phyloP scores from a whole-genome alignment of 53 echinoderm and acorn worm genomes.

The Apostichopus leukothele region DNA sequence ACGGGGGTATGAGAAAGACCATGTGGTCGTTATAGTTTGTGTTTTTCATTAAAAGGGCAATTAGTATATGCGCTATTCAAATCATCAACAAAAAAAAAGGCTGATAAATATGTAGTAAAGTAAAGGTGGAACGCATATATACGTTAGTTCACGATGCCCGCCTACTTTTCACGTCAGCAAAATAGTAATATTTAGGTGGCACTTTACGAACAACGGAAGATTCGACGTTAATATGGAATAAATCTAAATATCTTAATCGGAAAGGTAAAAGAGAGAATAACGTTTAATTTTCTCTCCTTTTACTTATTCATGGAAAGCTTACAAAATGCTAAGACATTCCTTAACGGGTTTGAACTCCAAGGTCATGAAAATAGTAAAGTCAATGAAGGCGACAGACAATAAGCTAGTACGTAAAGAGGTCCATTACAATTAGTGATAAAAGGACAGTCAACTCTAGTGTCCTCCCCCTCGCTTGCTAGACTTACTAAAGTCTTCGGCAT shows the following conservation, averaged over 20 bases:
- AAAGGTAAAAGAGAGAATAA: neutral
- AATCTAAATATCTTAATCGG: slow-evolving; percentile 2
- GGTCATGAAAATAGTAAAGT: neutral
- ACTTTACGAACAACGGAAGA: neutral
- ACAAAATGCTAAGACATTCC: no score
- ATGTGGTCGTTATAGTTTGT: neutral
- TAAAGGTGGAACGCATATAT: neutral
- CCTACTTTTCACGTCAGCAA: slow-evolving; percentile 2
- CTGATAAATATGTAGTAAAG: neutral
- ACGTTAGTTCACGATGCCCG: neutral
- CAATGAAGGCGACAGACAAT: neutral
- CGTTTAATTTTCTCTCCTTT: neutral
- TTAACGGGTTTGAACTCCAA: neutral
- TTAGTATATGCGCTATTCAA: neutral
- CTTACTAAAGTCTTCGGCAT: neutral
- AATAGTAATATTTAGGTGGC: neutral
- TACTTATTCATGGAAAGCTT: neutral
- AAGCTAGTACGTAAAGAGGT: neutral
- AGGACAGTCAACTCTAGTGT: neutral
- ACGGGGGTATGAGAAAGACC: slow-evolving; percentile 1
- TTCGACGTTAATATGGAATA: neutral
- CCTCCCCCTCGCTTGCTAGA: neutral
- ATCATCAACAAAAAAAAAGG: neutral
- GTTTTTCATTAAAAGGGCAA: slow-evolving; percentile 11
- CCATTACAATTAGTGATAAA: neutral